Percentiles rank a stretch among this genome's conserved stretches.
Conservation (phyloP, 2,888 invertebrate genomes). For the Epistrophella euchroma region DNA sequence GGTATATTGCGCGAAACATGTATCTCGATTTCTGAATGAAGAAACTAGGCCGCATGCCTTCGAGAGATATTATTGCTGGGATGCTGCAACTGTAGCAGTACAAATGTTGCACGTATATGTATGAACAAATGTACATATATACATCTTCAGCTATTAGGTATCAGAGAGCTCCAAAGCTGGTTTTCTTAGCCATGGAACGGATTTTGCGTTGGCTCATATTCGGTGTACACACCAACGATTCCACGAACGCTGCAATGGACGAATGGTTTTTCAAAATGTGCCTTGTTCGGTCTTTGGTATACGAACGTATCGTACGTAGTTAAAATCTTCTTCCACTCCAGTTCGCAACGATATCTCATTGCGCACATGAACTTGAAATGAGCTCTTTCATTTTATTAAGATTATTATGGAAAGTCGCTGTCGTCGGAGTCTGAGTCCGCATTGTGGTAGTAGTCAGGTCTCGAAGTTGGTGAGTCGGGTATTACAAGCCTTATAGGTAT, state of each 20-base stretch:
- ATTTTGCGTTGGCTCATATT: constrained; percentile 63
- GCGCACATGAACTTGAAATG: constrained; percentile 74
- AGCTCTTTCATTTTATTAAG: constrained; percentile 37
- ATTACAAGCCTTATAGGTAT: constrained; percentile 34
- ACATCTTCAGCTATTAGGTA: constrained; percentile 32
- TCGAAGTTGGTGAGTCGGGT: constrained; percentile 22
- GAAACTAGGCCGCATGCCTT: constrained; percentile 75
- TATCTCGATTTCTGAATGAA: constrained; percentile 74
- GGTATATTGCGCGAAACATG: constrained; percentile 58
- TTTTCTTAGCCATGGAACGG: constrained; percentile 49
- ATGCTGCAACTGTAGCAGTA: constrained; percentile 24
- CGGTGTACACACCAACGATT: constrained; percentile 18
- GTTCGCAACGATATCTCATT: constrained; percentile 67
- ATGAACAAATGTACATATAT: background rate
- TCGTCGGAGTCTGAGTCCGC: constrained; percentile 6
- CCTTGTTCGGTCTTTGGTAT: constrained; percentile 20
- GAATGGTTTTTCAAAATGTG: constrained; percentile 50
- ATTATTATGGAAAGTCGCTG: constrained; percentile 60
- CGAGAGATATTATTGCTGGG: constrained; percentile 62
- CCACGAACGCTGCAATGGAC: background rate
- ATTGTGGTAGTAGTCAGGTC: background rate
- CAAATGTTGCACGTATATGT: constrained; percentile 41
- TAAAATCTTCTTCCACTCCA: constrained; percentile 69
- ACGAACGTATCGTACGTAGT: background rate
- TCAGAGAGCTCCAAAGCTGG: constrained; percentile 48